Conservation (phyloP, 2,113 vertebrate genomes). For the Neopipo cinnamomea region DNA sequence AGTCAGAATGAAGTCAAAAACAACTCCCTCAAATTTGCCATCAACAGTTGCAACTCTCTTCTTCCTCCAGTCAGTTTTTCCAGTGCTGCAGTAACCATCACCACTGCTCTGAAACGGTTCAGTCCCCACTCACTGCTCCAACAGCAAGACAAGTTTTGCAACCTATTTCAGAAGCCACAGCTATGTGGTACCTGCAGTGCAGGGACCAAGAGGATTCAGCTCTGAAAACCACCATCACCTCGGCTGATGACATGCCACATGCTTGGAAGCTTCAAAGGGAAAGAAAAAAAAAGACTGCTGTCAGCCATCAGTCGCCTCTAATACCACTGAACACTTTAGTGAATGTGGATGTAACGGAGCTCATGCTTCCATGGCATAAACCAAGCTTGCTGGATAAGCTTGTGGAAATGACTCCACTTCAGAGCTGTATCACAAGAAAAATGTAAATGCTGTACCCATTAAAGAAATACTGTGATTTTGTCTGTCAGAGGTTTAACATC, state of each 20-base stretch:
- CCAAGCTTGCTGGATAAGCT: neutral
- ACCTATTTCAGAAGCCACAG: neutral
- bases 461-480: neutral
- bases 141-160: neutral
- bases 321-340: neutral
- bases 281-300: neutral
- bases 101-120: rapidly evolving
- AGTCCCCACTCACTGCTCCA: neutral
- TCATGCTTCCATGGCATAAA: neutral
- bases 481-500: neutral
- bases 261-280: neutral
- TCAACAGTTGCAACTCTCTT: neutral
- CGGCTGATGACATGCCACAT: neutral
- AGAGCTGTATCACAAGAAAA: neutral
- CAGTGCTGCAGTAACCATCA: neutral
- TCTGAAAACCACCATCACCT: neutral
- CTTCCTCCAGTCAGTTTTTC: neutral
- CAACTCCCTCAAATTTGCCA: neutral
- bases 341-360: neutral
- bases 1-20: neutral
- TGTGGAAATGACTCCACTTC: neutral
- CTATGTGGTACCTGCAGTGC: neutral
- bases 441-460: neutral
- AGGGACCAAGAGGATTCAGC: neutral
- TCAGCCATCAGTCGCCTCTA: neutral